Evolutionary conservation across 2,113 vertebrate species (phyloP), one percentile per base, ranked within the genome.

Genomic region (Albula goreensis): DNA sequence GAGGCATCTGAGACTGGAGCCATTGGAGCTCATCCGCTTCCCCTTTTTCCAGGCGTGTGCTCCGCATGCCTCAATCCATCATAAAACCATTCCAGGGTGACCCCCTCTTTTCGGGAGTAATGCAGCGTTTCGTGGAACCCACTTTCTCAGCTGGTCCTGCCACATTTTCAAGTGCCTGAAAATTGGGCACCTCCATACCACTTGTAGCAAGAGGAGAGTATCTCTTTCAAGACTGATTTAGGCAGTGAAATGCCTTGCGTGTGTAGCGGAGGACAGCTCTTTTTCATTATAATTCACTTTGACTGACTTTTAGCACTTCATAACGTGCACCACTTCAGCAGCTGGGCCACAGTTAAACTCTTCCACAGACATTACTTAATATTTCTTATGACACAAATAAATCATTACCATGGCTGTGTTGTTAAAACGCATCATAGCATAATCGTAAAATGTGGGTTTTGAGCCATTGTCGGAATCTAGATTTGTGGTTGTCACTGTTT

Each of bases 11-110:
- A 88, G 89, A 91, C 90, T 82, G 85, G 79, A 87, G 19, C 84
- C 85, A 86, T 85, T 81, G 49, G 31, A 87, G 80, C 82, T 57
- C 87, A 81, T n/a, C 86, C 41, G 50, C 48, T 49, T 48, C 19
- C 49, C 48, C 49, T 19, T 6, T 49, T 78, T 49, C 17, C 41
- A 17, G 7, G 52, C 50, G 60, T 85, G 41, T 15, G 41, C 52
- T 85, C 50, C 74, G 74, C 85, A 87, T 88, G 78, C 84, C 85
- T 90, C 77, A 53, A 89, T 91, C 88, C 82, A 89, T 90, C 87
- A 91, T 88, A 88, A 90, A 90, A 89, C 87, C 88, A 83, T 90
- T 86, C 89, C 88, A 89, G 85, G 80, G 81, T 85, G 85, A 87
- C 77, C 74, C 81, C 78, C 86, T 77, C 79, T 66, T 84, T 19